Conservation (phyloP, 2,113 vertebrate genomes). For the Neodontobutis hainanensis region DNA sequence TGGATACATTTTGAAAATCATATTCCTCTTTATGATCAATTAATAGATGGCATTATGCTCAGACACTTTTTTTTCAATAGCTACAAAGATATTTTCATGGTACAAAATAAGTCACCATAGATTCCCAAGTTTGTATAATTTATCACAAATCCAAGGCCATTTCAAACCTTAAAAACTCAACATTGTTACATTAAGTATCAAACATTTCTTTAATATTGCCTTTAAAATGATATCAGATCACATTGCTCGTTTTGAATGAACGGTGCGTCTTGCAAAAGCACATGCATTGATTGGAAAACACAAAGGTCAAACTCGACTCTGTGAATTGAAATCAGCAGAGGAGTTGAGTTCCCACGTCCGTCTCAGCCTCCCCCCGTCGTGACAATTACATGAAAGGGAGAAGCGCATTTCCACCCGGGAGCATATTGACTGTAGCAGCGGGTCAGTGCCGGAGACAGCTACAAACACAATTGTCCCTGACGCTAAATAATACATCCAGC, state of each 20-base stretch:
- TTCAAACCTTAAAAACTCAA: too few species aligned
- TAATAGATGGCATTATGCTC: too few species aligned
- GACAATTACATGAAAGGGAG: conserved; percentile 64
- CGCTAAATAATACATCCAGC: conserved; percentile 68
- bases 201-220: too few species aligned
- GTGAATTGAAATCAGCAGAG: conserved; percentile 65
- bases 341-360: conserved; percentile 61
- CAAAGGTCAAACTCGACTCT: conserved; percentile 63
- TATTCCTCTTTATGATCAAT: too few species aligned
- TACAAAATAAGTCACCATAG: too few species aligned
- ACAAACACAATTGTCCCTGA: conserved; percentile 67
- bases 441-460: conserved; percentile 51
- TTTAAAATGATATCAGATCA: conserved; percentile 21
- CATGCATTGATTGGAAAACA: conserved; percentile 54
- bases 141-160: too few species aligned
- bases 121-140: too few species aligned
- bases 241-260: conserved; percentile 31
- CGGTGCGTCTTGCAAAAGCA: conserved; percentile 22
- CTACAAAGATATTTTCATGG: too few species aligned
- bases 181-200: too few species aligned
- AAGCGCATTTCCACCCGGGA: conserved; percentile 60
- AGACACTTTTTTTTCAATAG: too few species aligned
- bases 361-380: conserved; percentile 45
- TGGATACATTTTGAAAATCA: too few species aligned
- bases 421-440: conserved; percentile 62